Percentiles rank a stretch among this genome's conserved stretches.
These are phyloP conservation scores for Regulus satrapa DNA, from an alignment of 2,113 vertebrate species.

Conservation along the genomic window DNA sequence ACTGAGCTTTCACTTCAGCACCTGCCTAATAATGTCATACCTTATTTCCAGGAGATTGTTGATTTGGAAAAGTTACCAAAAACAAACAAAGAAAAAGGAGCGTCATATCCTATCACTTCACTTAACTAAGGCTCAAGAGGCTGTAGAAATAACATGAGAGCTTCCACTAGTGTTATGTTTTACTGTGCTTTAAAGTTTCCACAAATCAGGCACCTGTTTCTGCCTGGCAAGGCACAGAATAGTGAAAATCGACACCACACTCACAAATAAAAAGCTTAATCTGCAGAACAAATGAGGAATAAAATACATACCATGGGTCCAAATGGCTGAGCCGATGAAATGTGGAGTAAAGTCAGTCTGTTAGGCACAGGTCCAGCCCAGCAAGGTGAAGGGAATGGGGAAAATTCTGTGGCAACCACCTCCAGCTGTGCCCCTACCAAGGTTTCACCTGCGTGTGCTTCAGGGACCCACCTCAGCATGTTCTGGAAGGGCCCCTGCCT, in stretches of 20 bases:
- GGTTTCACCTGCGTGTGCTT: background rate
- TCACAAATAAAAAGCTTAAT: background rate
- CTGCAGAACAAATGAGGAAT: background rate
- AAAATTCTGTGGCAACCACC: background rate
- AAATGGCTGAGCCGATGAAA: background rate
- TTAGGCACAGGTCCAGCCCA: background rate
- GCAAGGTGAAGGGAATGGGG: background rate
- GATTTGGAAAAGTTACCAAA: background rate
- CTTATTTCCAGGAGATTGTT: background rate
- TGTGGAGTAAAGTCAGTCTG: background rate
- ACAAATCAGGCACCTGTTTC: background rate
- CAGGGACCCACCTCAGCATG: accelerated
- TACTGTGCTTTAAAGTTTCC: background rate
- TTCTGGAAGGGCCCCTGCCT: background rate
- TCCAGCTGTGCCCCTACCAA: background rate
- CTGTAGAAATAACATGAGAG: background rate
- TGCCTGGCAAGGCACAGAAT: background rate
- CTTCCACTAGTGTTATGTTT: background rate
- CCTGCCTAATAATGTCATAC: background rate
- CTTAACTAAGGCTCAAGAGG: background rate
- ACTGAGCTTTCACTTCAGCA: background rate
- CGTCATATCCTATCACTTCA: background rate
- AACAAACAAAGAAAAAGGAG: background rate
- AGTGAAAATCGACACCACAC: background rate
- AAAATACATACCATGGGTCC: background rate